phyloP scores from a whole-genome alignment of 2,797 vertebrate species.

The Urophycis tenuis region DNA sequence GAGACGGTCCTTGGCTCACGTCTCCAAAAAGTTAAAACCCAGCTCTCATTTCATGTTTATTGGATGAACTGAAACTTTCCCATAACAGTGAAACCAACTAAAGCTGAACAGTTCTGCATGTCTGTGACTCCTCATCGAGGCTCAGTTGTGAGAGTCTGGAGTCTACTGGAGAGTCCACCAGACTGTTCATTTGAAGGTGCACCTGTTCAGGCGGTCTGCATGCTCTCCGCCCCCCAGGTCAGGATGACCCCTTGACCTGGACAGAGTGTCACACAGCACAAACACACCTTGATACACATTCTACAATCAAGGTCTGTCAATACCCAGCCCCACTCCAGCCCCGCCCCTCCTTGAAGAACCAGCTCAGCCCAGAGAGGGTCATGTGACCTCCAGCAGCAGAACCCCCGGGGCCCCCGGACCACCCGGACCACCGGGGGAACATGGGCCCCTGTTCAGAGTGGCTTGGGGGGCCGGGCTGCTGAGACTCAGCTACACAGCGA shows the following conservation, averaged over 20 bases:
- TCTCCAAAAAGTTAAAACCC: neutral
- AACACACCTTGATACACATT: neutral
- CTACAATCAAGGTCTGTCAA: neutral
- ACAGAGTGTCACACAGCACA: neutral
- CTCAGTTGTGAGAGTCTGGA: too few species aligned
- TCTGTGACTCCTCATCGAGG: too few species aligned
- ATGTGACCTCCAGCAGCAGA: neutral
- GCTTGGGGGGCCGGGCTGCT: neutral
- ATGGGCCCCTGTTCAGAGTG: neutral
- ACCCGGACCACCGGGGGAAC: neutral
- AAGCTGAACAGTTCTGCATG: neutral
- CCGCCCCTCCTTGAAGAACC: neutral
- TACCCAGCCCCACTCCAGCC: too few species aligned
- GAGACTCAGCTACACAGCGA: neutral
- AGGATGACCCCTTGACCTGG: too few species aligned
- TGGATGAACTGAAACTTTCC: conserved; percentile 32
- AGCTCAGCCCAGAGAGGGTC: neutral
- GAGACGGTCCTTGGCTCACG: neutral
- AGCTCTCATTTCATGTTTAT: conserved; percentile 25
- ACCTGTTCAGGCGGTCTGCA: too few species aligned
- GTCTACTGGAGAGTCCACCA: too few species aligned
- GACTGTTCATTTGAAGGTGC: too few species aligned
- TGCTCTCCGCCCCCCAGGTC: too few species aligned
- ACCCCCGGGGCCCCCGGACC: neutral
- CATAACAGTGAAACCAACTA: conserved; percentile 9